Evolutionary conservation across 2,797 vertebrate genomes (phyloP), one percentile per base, ranked within the genome.

Genomic region (Simalia tracyae): DNA sequence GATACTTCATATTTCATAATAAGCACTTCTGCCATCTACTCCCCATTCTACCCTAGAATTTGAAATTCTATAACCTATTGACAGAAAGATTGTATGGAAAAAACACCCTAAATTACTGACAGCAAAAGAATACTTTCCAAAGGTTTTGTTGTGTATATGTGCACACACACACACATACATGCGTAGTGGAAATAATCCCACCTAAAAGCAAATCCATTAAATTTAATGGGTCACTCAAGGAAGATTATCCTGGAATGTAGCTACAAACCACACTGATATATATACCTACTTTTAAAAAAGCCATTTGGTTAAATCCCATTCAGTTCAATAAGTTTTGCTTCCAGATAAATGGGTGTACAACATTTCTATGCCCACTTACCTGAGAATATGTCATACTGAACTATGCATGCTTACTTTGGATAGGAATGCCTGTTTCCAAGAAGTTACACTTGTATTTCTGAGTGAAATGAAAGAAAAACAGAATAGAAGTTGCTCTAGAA

Each of bases 401-500:
- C 57, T 31, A 59, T 28, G 14, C 5, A 42, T 86, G 28, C 46
- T 46, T 76, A 76, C 3, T 59, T 68, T 68, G 26, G 1, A 91
- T 54, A 84, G 84, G 84, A 10, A 36, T 72, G 17, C 92, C 85
- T 93, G 85, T 28, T 31, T 90, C 86, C 59, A 91, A 6, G 0
- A 56, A 4, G 14, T 94, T 92, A 95, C 61, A 1, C 64, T 31
- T 42, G 42, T 8, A 76, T 17, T 31, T 86, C 91, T 94, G 89
- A 92, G 88, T 94, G 81, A 85, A 95, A 94, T 94, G 59, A 92
- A 42, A 26, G 0, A 87, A 88, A 92, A 92, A 93, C 93, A 15
- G 31, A 89, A 68, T 19, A 93, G 76, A 93, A 94, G 94, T 46
- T 92, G 31, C 85, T 95, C 56, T 63, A 94, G 85, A 96, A 89